Evolutionary conservation across 2,113 vertebrate species (phyloP).

Genomic region (Muntiacus muntjak): DNA sequence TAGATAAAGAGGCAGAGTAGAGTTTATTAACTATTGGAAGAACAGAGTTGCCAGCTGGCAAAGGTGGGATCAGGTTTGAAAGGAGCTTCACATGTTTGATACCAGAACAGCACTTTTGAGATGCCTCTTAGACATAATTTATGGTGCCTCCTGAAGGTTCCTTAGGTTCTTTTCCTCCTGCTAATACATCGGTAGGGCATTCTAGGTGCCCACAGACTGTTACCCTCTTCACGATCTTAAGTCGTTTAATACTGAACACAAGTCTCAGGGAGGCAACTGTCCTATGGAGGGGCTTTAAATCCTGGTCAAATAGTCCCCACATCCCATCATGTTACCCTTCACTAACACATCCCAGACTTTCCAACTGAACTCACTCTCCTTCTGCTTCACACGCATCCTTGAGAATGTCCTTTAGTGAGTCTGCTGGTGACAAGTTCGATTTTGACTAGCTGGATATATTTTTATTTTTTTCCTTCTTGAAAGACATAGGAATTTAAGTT

Average conservation of each 20-base stretch:
- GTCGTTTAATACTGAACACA: not conserved
- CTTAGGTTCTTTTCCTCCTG: not conserved
- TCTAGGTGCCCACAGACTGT: not conserved
- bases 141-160: accelerated
- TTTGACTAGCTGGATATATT: not conserved
- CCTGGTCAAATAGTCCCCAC: accelerated
- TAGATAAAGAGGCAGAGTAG: not conserved
- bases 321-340: accelerated
- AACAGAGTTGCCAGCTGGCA: not conserved
- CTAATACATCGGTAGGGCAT: too few relatives aligned
- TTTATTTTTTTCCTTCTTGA: not conserved
- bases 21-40: not conserved
- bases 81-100: not conserved
- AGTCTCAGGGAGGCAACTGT: accelerated
- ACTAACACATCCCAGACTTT: too few relatives aligned
- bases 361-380: not conserved
- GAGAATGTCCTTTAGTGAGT: not conserved
- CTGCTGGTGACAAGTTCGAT: not conserved
- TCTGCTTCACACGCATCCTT: accelerated
- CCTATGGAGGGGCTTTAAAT: accelerated
- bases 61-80: not conserved
- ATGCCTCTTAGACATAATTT: too few relatives aligned
- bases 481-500: not conserved
- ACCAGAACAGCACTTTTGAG: not conserved
- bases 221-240: too few relatives aligned